Percentiles rank a stretch among this genome's conserved stretches.
These are phyloP conservation scores for Lomographa bimaculata DNA, from an alignment of 2,888 invertebrate genomes.

Conservation along the genomic window DNA sequence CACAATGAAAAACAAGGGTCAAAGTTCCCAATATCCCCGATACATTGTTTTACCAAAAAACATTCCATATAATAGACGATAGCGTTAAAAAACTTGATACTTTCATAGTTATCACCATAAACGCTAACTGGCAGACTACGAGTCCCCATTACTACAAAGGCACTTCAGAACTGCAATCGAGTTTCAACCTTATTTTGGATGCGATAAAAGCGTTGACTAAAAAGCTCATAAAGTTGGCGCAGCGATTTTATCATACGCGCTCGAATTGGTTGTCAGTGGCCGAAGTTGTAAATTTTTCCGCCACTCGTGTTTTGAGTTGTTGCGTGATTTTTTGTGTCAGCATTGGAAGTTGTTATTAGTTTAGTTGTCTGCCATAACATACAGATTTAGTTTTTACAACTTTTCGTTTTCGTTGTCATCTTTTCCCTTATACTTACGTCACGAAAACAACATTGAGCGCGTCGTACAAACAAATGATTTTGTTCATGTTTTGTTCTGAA, in stretches of 20 bases:
- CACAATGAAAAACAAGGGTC: constrained; percentile 20
- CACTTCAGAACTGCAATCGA: constrained; percentile 32
- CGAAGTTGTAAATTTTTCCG: constrained; percentile 58
- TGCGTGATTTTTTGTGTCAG: constrained; percentile 35
- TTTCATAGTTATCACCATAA: constrained; percentile 64
- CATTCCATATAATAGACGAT: constrained; percentile 47
- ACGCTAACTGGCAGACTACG: constrained; percentile 43
- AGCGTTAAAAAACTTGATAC: constrained; percentile 35
- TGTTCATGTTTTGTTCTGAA: too few relatives aligned
- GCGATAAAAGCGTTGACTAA: constrained; percentile 32
- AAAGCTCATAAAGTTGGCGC: constrained; percentile 33
- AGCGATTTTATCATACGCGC: constrained; percentile 55
- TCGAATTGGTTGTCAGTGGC: constrained; percentile 52
- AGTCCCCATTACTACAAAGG: constrained; percentile 34
- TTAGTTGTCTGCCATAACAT: constrained; percentile 19
- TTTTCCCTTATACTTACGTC: too few relatives aligned
- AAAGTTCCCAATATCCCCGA: constrained; percentile 25
- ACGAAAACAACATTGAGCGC: too few relatives aligned
- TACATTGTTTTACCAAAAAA: constrained; percentile 46
- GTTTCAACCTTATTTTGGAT: constrained; percentile 37
- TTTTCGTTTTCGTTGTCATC: constrained; percentile 2
- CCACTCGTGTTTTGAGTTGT: constrained; percentile 46
- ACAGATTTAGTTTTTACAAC: constrained; percentile 13
- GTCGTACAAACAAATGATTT: too few relatives aligned
- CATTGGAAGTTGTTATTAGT: constrained; percentile 33